Evolutionary conservation across 1,140 invertebrate genomes (phyloP).

Genomic region (Leptinotarsa texana): DNA sequence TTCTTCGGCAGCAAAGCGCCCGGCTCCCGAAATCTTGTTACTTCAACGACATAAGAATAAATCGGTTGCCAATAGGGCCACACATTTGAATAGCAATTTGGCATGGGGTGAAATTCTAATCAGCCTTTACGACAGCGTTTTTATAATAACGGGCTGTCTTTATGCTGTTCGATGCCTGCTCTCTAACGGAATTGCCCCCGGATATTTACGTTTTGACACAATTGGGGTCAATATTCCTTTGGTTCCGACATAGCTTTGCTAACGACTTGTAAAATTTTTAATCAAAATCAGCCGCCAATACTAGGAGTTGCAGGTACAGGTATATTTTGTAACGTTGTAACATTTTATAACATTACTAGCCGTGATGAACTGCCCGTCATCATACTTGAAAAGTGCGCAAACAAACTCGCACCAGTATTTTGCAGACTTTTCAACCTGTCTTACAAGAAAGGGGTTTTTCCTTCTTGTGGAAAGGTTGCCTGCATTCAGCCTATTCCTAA

Average conservation of each 20-base stretch:
- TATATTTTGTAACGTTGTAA: too few species aligned
- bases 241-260: not conserved
- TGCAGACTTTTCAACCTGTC: too few species aligned
- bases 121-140: slow-evolving; percentile 52
- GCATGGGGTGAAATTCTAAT: slow-evolving; percentile 54
- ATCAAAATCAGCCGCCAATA: too few species aligned
- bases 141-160: slow-evolving; percentile 44
- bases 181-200: slow-evolving; percentile 34
- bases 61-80: slow-evolving; percentile 54
- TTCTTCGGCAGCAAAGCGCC: slow-evolving; percentile 46
- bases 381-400: too few species aligned
- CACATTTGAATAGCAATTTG: slow-evolving; percentile 56
- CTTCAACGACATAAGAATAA: slow-evolving; percentile 52
- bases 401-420: too few species aligned
- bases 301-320: too few species aligned
- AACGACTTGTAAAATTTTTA: too few species aligned
- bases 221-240: slow-evolving; percentile 17
- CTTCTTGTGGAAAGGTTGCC: too few species aligned
- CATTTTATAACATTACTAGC: too few species aligned
- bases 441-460: too few species aligned
- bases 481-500: too few species aligned
- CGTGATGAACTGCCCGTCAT: too few species aligned
- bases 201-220: slow-evolving; percentile 34
- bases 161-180: slow-evolving; percentile 38
- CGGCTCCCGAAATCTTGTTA: slow-evolving; percentile 51